These are phyloP conservation scores for Achlya flavicornis DNA, from an alignment of 2,888 invertebrate species.

Conservation along the genomic window DNA sequence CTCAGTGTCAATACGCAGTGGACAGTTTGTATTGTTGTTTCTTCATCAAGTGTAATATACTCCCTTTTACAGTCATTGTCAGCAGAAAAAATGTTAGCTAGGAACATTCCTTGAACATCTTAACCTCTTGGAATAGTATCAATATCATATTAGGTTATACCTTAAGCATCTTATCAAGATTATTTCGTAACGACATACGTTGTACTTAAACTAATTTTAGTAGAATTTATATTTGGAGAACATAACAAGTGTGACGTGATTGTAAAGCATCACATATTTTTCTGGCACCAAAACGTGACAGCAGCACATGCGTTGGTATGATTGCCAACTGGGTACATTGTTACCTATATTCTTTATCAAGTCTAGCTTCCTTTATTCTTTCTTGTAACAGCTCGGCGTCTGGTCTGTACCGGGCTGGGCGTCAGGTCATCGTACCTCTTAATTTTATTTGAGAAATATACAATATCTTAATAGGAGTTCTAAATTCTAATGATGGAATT, in stretches of 20 bases:
- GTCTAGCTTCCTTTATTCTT: slow-evolving; percentile 51
- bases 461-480: neutral
- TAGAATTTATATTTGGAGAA: neutral
- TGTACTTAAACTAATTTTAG: neutral
- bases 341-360: slow-evolving; percentile 18
- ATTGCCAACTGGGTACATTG: slow-evolving; percentile 52
- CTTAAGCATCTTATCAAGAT: too few species aligned
- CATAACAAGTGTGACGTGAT: slow-evolving; percentile 30
- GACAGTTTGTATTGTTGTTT: neutral
- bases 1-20: neutral
- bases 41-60: neutral
- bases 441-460: slow-evolving; percentile 16
- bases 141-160: too few species aligned
- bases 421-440: slow-evolving; percentile 47
- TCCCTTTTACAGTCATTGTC: neutral
- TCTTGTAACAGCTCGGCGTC: slow-evolving; percentile 32
- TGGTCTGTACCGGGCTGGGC: slow-evolving; percentile 34
- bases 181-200: too few species aligned
- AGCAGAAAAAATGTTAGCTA: too few species aligned
- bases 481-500: slow-evolving; percentile 16
- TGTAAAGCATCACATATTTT: slow-evolving; percentile 41
- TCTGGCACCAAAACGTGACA: slow-evolving; percentile 39
- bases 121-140: too few species aligned
- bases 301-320: slow-evolving; percentile 35
- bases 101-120: too few species aligned